A percentile compares a stretch with the other conserved stretches of the same genome.
Conservation (phyloP, 2,797 vertebrate species). For the Myotis pilosus region DNA sequence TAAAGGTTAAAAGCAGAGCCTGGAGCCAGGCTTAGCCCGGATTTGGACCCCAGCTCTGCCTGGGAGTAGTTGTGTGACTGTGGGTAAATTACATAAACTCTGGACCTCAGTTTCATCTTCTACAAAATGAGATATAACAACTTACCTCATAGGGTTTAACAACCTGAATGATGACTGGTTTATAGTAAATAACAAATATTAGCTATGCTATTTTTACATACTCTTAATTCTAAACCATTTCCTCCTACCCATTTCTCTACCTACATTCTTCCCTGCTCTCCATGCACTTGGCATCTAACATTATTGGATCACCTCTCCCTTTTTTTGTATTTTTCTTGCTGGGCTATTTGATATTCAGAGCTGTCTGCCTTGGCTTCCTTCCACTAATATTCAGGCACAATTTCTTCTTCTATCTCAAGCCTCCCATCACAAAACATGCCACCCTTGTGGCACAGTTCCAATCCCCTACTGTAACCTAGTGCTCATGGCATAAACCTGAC, state of each 20-base stretch:
- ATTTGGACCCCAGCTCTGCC: not conserved
- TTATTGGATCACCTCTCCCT: not conserved
- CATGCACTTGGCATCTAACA: not conserved
- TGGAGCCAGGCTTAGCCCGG: not conserved
- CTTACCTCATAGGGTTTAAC: not conserved
- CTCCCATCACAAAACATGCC: not conserved
- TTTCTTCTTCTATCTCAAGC: not conserved
- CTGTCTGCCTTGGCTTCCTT: not conserved
- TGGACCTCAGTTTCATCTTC: not conserved
- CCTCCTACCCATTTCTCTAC: not conserved
- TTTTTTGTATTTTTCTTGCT: not conserved
- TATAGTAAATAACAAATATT: not conserved
- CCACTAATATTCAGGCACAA: not conserved
- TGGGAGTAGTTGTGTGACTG: not conserved
- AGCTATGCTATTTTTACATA: not conserved
- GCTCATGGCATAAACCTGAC: not conserved
- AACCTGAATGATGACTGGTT: not conserved
- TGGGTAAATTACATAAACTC: not conserved
- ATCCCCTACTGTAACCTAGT: not conserved
- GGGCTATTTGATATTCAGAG: not conserved
- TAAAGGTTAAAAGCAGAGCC: not conserved
- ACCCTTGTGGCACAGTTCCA: not conserved
- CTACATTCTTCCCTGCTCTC: not conserved
- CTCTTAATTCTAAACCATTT: not conserved
- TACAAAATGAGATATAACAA: not conserved